A percentile compares a stretch with the other conserved stretches of the same genome.
Evolutionary conservation across 1,140 invertebrate species (phyloP).

Genomic region (Ceratitis capitata): DNA sequence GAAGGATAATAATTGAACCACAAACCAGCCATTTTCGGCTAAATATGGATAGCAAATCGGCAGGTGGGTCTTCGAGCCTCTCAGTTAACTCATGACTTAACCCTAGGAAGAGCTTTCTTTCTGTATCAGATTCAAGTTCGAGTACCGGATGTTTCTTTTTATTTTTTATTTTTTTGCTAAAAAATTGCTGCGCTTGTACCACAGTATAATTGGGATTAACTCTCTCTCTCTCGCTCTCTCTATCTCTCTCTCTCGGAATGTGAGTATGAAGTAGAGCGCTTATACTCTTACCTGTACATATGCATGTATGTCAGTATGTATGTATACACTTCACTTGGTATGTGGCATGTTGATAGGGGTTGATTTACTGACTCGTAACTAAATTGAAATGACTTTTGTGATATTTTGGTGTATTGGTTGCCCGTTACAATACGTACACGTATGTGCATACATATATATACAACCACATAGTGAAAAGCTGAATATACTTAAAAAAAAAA

Average conservation of each 20-base stretch:
- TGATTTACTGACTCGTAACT: slow-evolving; percentile 65
- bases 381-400: slow-evolving; percentile 64
- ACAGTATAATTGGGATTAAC: neutral
- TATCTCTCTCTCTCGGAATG: neutral
- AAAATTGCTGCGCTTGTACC: neutral
- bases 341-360: slow-evolving; percentile 59
- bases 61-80: too few relatives aligned
- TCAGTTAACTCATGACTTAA: too few relatives aligned
- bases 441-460: too few relatives aligned
- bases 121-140: too few relatives aligned
- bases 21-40: too few relatives aligned
- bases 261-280: neutral
- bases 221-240: neutral
- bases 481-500: neutral
- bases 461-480: slow-evolving; percentile 8
- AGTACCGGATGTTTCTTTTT: too few relatives aligned
- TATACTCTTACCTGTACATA: neutral
- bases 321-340: neutral
- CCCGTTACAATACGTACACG: too few relatives aligned
- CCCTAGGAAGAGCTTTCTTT: too few relatives aligned
- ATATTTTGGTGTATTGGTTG: slow-evolving; percentile 57
- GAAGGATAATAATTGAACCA: too few relatives aligned
- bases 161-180: neutral
- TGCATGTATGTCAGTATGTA: neutral
- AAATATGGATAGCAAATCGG: too few relatives aligned